Percentiles rank a stretch among this genome's conserved stretches.
These are phyloP conservation scores for Hermetia illucens DNA, from an alignment of 1,140 invertebrate species.

Conservation along the genomic window DNA sequence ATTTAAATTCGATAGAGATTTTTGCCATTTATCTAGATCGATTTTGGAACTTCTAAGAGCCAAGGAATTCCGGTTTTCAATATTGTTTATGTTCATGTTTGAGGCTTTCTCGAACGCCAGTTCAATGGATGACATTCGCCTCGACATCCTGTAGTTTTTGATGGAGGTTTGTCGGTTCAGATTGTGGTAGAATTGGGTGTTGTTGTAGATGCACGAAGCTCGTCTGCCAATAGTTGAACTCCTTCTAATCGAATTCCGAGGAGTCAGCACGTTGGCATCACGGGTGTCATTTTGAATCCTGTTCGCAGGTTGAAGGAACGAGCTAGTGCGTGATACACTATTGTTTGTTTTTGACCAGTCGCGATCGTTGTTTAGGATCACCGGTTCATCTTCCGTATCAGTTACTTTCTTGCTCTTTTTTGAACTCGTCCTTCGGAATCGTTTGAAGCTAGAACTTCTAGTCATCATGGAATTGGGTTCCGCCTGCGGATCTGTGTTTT, in stretches of 20 bases:
- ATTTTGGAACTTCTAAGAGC: slow-evolving; percentile 29
- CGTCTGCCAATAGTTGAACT: slow-evolving; percentile 18
- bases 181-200: slow-evolving; percentile 29
- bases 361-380: slow-evolving; percentile 21
- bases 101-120: slow-evolving; percentile 27
- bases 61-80: slow-evolving; percentile 25
- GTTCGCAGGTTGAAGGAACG: slow-evolving; percentile 39
- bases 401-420: slow-evolving; percentile 11
- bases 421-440: slow-evolving; percentile 23
- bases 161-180: slow-evolving; percentile 19
- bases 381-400: slow-evolving; percentile 13
- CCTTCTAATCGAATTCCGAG: slow-evolving; percentile 51
- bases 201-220: slow-evolving; percentile 22
- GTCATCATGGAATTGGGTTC: no score
- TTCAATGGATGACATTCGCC: slow-evolving; percentile 29
- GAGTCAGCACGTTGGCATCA: slow-evolving; percentile 46
- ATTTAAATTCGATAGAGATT: slow-evolving; percentile 21
- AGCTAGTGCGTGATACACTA: slow-evolving; percentile 29
- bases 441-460: slow-evolving; percentile 18
- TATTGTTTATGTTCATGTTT: slow-evolving; percentile 24
- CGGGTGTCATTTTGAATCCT: slow-evolving; percentile 56
- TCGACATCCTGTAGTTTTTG: slow-evolving; percentile 15
- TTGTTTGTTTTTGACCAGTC: slow-evolving; percentile 16
- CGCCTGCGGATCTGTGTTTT: no score
- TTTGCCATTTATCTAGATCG: slow-evolving; percentile 27